Conservation (phyloP, 1,140 invertebrate genomes). For the Diorhabda sublineata region DNA sequence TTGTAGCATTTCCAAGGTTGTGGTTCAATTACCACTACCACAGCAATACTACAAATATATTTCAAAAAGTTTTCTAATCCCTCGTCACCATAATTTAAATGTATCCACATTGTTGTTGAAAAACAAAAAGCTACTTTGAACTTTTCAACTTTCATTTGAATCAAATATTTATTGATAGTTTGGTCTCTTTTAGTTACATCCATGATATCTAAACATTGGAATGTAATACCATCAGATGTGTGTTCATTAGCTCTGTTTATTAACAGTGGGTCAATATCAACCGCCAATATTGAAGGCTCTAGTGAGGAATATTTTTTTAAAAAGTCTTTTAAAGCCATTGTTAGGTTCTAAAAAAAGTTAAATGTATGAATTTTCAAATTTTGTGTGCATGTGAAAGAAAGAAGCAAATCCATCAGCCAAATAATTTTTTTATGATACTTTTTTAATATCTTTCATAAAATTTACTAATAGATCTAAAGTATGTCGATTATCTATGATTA, state of each 20-base stretch:
- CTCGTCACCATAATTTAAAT: constrained; percentile 73
- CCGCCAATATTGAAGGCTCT: constrained; percentile 57
- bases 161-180: constrained; percentile 49
- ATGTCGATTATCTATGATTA: no score
- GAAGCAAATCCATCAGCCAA: no score
- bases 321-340: constrained; percentile 55
- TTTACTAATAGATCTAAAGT: no score
- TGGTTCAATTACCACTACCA: constrained; percentile 69
- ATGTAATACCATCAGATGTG: constrained; percentile 51
- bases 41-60: constrained; percentile 51
- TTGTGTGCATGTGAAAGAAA: no score
- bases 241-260: constrained; percentile 61
- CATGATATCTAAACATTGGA: constrained; percentile 61
- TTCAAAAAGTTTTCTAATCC: constrained; percentile 60
- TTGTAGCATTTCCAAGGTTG: constrained; percentile 79
- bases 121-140: constrained; percentile 76
- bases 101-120: constrained; percentile 85
- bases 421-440: no score
- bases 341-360: constrained; percentile 54
- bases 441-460: no score
- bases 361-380: no score
- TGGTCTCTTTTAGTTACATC: constrained; percentile 43
- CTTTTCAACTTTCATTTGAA: constrained; percentile 43
- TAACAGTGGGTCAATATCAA: constrained; percentile 70
- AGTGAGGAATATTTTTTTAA: constrained; percentile 48